Percentiles rank a stretch among this genome's conserved stretches.
phyloP scores from a whole-genome alignment of 1,140 invertebrate genomes.

The Aphidius ervi region DNA sequence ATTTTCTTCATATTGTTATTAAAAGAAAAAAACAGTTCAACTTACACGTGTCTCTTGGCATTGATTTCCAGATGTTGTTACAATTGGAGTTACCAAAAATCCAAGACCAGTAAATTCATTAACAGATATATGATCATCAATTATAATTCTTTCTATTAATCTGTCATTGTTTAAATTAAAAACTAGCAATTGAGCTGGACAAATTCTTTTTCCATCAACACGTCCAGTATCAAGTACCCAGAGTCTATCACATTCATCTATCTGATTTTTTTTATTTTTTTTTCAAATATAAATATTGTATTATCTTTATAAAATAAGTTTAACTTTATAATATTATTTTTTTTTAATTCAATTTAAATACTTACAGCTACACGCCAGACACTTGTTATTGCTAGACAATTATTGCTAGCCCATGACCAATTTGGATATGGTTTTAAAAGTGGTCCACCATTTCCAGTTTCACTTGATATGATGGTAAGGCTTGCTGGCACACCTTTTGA shows the following conservation, averaged over 20 bases:
- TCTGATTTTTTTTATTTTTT: slow-evolving; percentile 36
- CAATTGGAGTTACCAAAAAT: slow-evolving; percentile 30
- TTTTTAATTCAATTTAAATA: background rate
- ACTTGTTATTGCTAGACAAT: slow-evolving; percentile 28
- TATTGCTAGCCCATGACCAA: slow-evolving; percentile 28
- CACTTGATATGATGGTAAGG: slow-evolving; percentile 24
- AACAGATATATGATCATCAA: slow-evolving; percentile 30
- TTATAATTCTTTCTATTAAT: slow-evolving; percentile 44
- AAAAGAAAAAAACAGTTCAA: background rate
- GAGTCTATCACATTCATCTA: slow-evolving; percentile 51
- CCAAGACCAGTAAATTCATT: slow-evolving; percentile 26
- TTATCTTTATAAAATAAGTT: background rate
- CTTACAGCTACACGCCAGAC: slow-evolving; percentile 34
- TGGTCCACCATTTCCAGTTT: slow-evolving; percentile 22
- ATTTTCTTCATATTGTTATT: background rate
- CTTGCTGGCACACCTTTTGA: slow-evolving; percentile 39
- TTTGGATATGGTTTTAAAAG: slow-evolving; percentile 34
- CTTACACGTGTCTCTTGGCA: slow-evolving; percentile 19
- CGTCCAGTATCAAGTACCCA: slow-evolving; percentile 55
- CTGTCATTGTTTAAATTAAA: slow-evolving; percentile 49
- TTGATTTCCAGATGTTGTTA: slow-evolving; percentile 24
- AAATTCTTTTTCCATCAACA: slow-evolving; percentile 41
- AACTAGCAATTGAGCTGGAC: slow-evolving; percentile 49
- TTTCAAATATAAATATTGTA: background rate
- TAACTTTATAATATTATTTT: slow-evolving; percentile 1